Evolutionary conservation across 2,888 invertebrate species (phyloP), one percentile per base, ranked within the genome.

Genomic region (Lamproptera curius): DNA sequence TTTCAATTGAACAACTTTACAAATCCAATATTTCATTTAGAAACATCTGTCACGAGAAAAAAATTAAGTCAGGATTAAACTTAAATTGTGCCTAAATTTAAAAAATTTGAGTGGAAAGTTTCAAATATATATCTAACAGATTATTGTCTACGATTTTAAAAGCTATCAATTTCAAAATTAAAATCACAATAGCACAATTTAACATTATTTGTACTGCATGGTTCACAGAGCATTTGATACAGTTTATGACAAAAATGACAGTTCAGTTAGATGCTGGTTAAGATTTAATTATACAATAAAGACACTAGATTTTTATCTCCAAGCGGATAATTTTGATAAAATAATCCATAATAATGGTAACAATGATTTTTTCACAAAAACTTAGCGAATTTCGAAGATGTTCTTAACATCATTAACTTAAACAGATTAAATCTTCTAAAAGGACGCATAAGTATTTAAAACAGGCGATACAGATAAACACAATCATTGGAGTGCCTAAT

Each of bases 111-210:
- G n/a, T n/a, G n/a, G n/a, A n/a, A n/a, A n/a, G n/a, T n/a, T n/a
- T n/a, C n/a, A n/a, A n/a, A n/a, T n/a, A n/a, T n/a, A n/a, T n/a
- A n/a, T n/a, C 6, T 20, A 3, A 20, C 20, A 20, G 20, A 20
- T 20, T 20, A 10, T 28, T 28, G 28, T 10, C 28, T 11, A 31
- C 2, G 13, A 31, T 31, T 10, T 31, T 13, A n/a, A 31, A 50
- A 48, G 56, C 60, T 61, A 59, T 62, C 60, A n/a, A n/a, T n/a
- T n/a, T n/a, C n/a, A n/a, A 28, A 10, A 28, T 28, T 28, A 2
- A 10, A 10, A 28, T 11, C 11, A 31, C 2, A 31, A 10, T 28
- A 10, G 6, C 10, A 10, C 9, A 28, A 31, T 31, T 1, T 11
- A 13, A 4, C 31, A 31, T 11, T 31, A 31, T 31, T 31, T 31